phyloP scores from a whole-genome alignment of 2,113 vertebrate species.

The Gyps fulvus region DNA sequence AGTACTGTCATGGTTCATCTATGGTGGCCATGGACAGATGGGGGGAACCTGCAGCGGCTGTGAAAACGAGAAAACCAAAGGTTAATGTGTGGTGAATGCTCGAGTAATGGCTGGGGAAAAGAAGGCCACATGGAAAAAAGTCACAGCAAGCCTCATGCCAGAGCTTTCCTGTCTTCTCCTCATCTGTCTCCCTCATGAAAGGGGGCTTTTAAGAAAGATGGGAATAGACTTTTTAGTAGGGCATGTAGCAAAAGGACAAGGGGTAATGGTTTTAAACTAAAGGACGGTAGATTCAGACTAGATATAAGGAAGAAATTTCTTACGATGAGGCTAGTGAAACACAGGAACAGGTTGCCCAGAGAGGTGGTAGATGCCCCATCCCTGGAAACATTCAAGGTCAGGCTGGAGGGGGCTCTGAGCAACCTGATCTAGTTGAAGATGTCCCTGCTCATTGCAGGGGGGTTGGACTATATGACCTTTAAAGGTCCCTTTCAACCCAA shows the following conservation, averaged over 20 bases:
- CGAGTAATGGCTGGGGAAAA: background rate
- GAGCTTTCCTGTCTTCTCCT: background rate
- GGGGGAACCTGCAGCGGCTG: background rate
- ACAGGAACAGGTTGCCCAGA: background rate
- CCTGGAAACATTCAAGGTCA: background rate
- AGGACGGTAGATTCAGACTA: background rate
- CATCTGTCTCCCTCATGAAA: background rate
- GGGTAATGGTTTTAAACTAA: background rate
- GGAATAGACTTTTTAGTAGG: background rate
- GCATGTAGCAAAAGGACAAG: background rate
- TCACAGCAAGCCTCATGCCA: background rate
- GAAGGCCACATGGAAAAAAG: background rate
- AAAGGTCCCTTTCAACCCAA: background rate
- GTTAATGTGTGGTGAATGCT: background rate
- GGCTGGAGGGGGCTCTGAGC: background rate
- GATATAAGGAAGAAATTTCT: background rate
- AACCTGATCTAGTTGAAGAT: background rate
- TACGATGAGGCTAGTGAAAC: background rate
- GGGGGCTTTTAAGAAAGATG: background rate
- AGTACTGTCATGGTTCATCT: background rate
- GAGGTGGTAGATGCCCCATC: background rate
- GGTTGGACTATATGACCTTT: background rate
- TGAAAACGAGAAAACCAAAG: conserved; percentile 4
- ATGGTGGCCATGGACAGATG: background rate
- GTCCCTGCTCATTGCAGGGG: background rate